phyloP scores from a whole-genome alignment of 2,888 invertebrate species.

The Platycheirus rosarum region DNA sequence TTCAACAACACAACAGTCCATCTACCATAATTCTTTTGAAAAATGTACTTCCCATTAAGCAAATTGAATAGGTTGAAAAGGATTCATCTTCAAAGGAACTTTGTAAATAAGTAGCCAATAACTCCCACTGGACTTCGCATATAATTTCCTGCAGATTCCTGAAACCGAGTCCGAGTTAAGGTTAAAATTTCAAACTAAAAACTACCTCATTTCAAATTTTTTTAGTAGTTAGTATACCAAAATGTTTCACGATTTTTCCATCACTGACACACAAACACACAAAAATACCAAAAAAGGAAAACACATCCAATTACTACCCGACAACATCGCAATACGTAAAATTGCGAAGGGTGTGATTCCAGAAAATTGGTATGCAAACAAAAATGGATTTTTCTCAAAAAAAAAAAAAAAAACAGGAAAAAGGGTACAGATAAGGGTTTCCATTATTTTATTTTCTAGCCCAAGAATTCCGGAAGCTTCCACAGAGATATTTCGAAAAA shows the following conservation, averaged over 20 bases:
- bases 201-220: background rate
- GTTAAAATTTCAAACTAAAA: background rate
- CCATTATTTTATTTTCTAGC: constrained; percentile 28
- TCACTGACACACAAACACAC: constrained; percentile 7
- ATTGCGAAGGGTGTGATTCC: constrained; percentile 50
- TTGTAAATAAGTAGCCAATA: constrained; percentile 1
- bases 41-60: constrained; percentile 1
- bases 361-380: constrained; percentile 54
- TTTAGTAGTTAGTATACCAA: background rate
- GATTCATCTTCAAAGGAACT: background rate
- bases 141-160: background rate
- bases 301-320: constrained; percentile 53
- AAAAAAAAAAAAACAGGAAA: too few relatives aligned
- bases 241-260: background rate
- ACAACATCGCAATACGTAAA: constrained; percentile 42
- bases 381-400: constrained; percentile 15
- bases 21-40: background rate
- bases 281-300: constrained; percentile 4
- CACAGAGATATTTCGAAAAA: constrained; percentile 38
- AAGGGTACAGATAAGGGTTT: constrained; percentile 40
- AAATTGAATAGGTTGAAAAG: background rate
- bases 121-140: background rate
- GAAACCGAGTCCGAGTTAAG: background rate
- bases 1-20: too few relatives aligned
- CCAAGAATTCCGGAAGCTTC: constrained; percentile 24